These are phyloP conservation scores for Xiphorhynchus erythropygius DNA, from an alignment of 2,797 vertebrate species.

Conservation along the genomic window DNA sequence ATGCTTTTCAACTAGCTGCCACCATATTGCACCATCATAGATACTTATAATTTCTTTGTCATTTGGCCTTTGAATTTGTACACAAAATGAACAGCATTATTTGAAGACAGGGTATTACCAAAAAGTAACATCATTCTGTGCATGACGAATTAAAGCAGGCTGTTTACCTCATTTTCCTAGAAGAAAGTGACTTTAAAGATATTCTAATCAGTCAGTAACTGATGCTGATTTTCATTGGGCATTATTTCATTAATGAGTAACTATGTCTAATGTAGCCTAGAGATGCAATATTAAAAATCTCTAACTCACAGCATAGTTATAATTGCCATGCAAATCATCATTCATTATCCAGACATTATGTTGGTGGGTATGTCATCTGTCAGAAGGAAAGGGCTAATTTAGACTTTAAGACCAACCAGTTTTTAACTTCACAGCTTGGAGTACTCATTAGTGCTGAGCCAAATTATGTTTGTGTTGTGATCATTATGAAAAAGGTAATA, in stretches of 20 bases:
- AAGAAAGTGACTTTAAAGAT: not conserved
- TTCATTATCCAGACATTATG: not conserved
- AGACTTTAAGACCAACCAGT: not conserved
- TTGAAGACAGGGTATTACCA: not conserved
- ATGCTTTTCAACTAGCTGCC: not conserved
- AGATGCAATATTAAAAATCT: not conserved
- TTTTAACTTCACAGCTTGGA: not conserved
- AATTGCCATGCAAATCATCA: not conserved
- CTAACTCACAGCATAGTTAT: not conserved
- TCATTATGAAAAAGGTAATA: not conserved
- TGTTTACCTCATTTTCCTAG: not conserved
- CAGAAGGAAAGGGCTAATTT: slow-evolving; percentile 1
- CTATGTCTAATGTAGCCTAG: not conserved
- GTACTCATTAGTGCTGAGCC: not conserved
- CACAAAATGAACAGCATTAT: not conserved
- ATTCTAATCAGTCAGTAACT: not conserved
- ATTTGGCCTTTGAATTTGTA: not conserved
- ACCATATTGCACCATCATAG: not conserved
- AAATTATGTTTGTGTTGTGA: not conserved
- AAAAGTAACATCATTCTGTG: not conserved
- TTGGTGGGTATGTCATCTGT: not conserved
- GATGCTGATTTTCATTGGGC: not conserved
- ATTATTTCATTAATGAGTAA: not conserved
- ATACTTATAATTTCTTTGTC: not conserved
- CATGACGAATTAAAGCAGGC: not conserved